Evolutionary conservation across 2,113 vertebrate genomes (phyloP).

Genomic region (Elachura formosa): DNA sequence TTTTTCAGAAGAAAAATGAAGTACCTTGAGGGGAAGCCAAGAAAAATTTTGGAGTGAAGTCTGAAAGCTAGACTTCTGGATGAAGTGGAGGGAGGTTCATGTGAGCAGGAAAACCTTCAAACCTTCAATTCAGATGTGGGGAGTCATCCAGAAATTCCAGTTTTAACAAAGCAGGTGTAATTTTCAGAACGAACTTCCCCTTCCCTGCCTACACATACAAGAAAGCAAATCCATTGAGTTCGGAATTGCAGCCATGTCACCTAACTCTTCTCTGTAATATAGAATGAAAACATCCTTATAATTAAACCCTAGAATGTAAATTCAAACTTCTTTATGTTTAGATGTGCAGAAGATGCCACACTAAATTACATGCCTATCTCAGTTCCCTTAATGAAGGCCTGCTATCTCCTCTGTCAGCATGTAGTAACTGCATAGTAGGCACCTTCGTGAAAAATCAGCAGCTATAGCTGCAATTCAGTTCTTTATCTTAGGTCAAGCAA

Average conservation of each 20-base stretch:
- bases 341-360: not conserved
- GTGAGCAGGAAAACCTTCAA: not conserved
- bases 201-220: not conserved
- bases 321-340: not conserved
- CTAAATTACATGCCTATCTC: not conserved
- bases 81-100: not conserved
- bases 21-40: not conserved
- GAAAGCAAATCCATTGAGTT: not conserved
- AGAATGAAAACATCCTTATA: not conserved
- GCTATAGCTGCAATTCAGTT: not conserved
- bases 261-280: not conserved
- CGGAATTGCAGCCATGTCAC: not conserved
- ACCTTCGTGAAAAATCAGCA: not conserved
- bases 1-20: not conserved
- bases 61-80: not conserved
- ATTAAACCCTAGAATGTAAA: not conserved
- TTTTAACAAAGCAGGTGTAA: not conserved
- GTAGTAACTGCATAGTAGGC: not conserved
- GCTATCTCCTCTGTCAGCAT: not conserved
- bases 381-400: not conserved
- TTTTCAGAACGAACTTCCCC: not conserved
- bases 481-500: not conserved
- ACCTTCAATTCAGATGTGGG: not conserved
- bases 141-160: constrained; percentile 22
- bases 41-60: not conserved